Conservation (phyloP, 2,113 vertebrate species). For the Carlito syrichta region DNA sequence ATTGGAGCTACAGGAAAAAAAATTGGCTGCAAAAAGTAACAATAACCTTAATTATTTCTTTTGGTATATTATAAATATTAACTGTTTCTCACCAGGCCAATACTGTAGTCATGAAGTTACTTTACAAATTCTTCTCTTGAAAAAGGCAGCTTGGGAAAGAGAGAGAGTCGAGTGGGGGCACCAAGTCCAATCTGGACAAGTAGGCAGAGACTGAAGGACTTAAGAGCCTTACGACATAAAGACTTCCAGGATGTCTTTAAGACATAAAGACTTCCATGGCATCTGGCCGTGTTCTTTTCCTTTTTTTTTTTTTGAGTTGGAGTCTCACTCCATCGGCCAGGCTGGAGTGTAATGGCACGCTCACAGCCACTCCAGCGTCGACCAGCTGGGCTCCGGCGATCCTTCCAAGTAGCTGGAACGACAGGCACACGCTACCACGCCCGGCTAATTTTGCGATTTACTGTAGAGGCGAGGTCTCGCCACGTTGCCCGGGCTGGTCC, state of each 20-base stretch:
- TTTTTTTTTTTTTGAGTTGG: no score
- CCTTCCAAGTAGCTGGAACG: no score
- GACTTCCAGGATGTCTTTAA: neutral
- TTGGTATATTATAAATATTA: neutral
- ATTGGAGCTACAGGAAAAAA: neutral
- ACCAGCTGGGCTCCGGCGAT: no score
- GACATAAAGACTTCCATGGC: neutral
- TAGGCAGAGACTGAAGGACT: neutral
- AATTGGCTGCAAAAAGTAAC: constrained; percentile 4
- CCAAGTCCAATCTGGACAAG: neutral
- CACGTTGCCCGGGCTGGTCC: no score
- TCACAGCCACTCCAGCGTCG: no score
- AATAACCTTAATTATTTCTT: neutral
- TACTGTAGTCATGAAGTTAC: neutral
- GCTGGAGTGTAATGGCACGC: no score
- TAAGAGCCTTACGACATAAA: neutral
- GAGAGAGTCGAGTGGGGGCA: neutral
- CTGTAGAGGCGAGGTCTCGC: no score
- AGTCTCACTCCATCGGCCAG: no score
- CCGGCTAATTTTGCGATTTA: no score
- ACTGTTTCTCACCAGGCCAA: neutral
- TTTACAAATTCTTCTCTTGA: neutral
- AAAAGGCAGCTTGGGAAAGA: neutral
- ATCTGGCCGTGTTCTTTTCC: neutral
- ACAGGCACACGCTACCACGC: no score